phyloP scores from a whole-genome alignment of 2,113 vertebrate species.

The Saguinus midas region DNA sequence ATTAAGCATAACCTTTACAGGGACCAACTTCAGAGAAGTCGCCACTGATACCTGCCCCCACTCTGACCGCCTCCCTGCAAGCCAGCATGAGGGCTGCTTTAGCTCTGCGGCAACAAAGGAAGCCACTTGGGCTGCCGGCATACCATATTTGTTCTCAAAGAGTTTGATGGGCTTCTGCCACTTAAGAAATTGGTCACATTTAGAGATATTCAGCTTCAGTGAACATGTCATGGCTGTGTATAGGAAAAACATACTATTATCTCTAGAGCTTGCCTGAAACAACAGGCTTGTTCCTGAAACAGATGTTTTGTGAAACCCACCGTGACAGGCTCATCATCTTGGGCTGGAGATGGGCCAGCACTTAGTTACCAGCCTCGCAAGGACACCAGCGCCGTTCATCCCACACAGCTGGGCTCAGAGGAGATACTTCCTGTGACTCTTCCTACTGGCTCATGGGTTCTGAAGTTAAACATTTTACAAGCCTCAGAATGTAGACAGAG shows the following conservation, averaged over 20 bases:
- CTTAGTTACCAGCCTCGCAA: not conserved
- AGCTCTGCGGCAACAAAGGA: not conserved
- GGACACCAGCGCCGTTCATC: not conserved
- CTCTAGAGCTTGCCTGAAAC: slow-evolving; percentile 40
- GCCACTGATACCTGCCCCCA: accelerated
- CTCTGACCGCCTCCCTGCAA: not conserved
- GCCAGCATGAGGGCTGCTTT: not conserved
- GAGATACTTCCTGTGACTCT: not conserved
- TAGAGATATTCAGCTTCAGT: not conserved
- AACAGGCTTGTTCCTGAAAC: not conserved
- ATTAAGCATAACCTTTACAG: not conserved
- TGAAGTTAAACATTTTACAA: slow-evolving; percentile 59
- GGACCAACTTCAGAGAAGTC: not conserved
- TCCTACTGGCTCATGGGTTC: not conserved
- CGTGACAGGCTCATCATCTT: not conserved
- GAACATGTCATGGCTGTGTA: not conserved
- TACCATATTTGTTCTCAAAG: not conserved
- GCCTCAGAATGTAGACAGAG: not conserved
- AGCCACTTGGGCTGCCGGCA: accelerated
- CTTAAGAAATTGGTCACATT: slow-evolving; percentile 1
- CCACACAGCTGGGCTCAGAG: not conserved
- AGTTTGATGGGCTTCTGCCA: slow-evolving; percentile 20
- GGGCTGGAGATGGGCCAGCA: not conserved
- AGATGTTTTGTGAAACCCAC: slow-evolving; percentile 19
- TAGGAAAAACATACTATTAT: slow-evolving; percentile 19